phyloP scores from a whole-genome alignment of 2,113 vertebrate genomes.

The Ictalurus furcatus region DNA sequence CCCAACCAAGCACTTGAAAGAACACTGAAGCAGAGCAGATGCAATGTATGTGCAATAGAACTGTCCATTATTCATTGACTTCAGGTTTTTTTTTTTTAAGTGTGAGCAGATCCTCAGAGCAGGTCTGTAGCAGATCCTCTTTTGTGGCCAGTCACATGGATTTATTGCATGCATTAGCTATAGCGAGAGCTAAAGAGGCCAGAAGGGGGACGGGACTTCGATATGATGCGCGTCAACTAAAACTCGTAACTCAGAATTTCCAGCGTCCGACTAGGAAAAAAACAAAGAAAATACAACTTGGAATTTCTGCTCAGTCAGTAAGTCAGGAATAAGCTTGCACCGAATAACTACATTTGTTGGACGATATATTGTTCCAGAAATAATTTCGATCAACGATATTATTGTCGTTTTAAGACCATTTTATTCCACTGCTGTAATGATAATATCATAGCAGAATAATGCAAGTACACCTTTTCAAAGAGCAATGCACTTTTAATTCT shows the following conservation, averaged over 20 bases:
- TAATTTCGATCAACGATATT: too few relatives aligned
- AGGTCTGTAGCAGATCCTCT: background rate
- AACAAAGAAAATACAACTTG: background rate
- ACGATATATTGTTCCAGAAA: too few relatives aligned
- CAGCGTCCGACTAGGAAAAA: background rate
- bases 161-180: background rate
- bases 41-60: background rate
- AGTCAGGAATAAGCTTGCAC: background rate
- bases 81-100: background rate
- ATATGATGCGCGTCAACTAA: background rate
- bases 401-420: too few relatives aligned
- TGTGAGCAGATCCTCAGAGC: background rate
- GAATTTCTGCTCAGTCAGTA: background rate
- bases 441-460: too few relatives aligned
- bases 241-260: background rate
- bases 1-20: background rate
- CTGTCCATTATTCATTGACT: too few relatives aligned
- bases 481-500: too few relatives aligned
- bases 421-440: too few relatives aligned
- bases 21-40: background rate
- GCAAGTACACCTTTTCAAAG: too few relatives aligned
- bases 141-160: background rate
- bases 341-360: too few relatives aligned
- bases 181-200: background rate
- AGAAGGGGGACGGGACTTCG: background rate